phyloP scores from a whole-genome alignment of 2,797 vertebrate genomes.

The Ceyx erithaca region DNA sequence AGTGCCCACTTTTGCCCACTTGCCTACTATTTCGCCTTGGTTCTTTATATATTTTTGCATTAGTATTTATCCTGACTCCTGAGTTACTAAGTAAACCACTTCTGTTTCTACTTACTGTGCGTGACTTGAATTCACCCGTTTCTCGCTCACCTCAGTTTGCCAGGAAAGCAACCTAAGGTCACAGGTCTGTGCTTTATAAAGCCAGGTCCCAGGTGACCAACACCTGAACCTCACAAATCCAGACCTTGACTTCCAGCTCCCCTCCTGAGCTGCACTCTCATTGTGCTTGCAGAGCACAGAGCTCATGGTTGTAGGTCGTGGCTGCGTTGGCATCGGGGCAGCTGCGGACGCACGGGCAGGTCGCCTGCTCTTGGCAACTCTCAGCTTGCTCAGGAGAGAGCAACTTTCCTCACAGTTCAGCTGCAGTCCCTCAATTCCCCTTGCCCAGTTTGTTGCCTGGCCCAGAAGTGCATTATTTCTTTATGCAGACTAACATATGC shows the following conservation, averaged over 20 bases:
- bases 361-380: neutral
- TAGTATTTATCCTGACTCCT: neutral
- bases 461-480: neutral
- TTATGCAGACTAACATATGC: neutral
- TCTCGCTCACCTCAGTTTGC: neutral
- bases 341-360: accelerated
- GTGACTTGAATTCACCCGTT: neutral
- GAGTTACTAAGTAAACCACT: neutral
- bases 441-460: neutral
- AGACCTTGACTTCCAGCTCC: neutral
- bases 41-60: neutral
- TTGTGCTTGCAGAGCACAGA: neutral
- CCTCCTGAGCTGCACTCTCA: neutral
- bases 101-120: neutral
- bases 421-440: neutral
- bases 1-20: neutral
- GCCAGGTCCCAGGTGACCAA: neutral
- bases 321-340: accelerated
- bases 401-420: neutral
- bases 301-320: accelerated
- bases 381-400: neutral
- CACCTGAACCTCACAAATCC: accelerated
- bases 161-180: neutral
- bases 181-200: neutral
- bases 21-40: neutral